Conservation (phyloP, 2,797 vertebrate genomes). For the Pachyuromys duprasi region DNA sequence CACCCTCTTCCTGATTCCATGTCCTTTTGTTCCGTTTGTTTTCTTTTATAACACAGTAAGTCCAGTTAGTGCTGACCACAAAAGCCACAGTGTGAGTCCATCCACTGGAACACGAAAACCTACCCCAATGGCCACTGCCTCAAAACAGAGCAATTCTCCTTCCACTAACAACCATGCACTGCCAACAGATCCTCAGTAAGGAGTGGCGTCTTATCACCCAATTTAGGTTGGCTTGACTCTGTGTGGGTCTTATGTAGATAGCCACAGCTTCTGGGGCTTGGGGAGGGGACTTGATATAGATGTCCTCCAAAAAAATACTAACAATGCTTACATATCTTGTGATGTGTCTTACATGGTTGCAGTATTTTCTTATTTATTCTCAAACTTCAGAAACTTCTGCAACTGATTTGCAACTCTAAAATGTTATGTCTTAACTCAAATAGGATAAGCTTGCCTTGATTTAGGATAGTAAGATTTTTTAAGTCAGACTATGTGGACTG, state of each 20-base stretch:
- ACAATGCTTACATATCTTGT: not conserved
- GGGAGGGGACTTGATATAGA: not conserved
- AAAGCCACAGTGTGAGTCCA: not conserved
- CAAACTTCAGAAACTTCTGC: constrained; percentile 17
- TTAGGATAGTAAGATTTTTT: not conserved
- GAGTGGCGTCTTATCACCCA: not conserved
- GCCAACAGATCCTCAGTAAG: not conserved
- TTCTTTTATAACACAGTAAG: not conserved
- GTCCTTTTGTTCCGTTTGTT: not conserved
- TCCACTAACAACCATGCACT: not conserved
- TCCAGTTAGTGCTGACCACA: not conserved
- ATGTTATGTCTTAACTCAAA: constrained; percentile 1
- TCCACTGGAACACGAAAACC: not conserved
- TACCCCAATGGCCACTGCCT: not conserved
- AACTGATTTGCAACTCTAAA: not conserved
- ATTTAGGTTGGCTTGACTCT: not conserved
- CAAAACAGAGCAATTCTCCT: not conserved
- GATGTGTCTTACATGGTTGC: not conserved
- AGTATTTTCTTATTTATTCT: not conserved
- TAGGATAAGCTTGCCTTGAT: not conserved
- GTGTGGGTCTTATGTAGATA: not conserved
- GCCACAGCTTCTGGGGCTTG: not conserved
- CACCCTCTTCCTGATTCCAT: not conserved
- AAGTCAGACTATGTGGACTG: not conserved
- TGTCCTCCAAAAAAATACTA: not conserved